phyloP scores from a whole-genome alignment of 2,113 vertebrate genomes.

The Callithrix jacchus region DNA sequence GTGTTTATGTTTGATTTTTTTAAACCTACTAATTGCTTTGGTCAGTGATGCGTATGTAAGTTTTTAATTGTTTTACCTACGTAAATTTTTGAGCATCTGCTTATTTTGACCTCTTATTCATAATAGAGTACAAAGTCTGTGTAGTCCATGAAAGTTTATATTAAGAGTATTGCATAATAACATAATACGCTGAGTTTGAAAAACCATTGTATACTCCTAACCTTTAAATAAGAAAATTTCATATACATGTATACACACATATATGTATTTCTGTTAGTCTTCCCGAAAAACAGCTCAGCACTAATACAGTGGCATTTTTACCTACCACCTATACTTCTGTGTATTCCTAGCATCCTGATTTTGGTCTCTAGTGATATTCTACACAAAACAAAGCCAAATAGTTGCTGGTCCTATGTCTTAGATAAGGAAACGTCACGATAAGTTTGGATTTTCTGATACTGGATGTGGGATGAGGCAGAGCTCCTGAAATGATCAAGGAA shows the following conservation, averaged over 20 bases:
- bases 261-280: background rate
- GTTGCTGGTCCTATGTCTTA: background rate
- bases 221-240: background rate
- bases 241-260: rapidly evolving
- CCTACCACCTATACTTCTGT: background rate
- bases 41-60: background rate
- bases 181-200: background rate
- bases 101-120: background rate
- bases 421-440: background rate
- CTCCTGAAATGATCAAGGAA: background rate
- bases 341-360: background rate
- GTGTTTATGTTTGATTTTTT: background rate
- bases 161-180: background rate
- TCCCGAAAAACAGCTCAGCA: background rate
- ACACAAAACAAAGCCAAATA: background rate
- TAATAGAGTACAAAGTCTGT: background rate
- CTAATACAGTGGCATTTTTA: background rate
- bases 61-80: background rate
- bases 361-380: background rate
- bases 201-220: background rate
- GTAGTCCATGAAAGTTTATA: background rate
- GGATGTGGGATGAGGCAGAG: background rate
- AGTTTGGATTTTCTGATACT: background rate
- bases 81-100: background rate
- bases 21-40: background rate